phyloP scores from a whole-genome alignment of 2,113 vertebrate genomes.

The Phoxinus phoxinus region DNA sequence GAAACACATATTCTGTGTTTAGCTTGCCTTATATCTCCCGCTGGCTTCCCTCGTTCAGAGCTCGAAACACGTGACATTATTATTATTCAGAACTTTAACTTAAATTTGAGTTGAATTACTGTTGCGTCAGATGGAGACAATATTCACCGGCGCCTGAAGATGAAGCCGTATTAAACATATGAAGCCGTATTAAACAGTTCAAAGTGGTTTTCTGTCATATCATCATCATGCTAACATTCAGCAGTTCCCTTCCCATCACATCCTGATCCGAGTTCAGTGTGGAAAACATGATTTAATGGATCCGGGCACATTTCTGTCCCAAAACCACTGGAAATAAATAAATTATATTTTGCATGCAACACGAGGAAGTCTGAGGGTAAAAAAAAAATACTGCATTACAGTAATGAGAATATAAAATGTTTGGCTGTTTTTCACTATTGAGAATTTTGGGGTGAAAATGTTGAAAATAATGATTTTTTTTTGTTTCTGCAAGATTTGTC shows the following conservation, averaged over 20 bases:
- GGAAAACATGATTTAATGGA: background rate
- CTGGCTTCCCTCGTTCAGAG: background rate
- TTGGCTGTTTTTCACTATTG: too few species aligned
- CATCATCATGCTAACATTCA: too few species aligned
- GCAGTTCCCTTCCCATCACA: background rate
- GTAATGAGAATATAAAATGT: background rate
- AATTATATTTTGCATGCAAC: background rate
- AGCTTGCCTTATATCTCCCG: slow-evolving; percentile 18
- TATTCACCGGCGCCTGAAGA: too few species aligned
- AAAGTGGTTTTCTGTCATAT: background rate
- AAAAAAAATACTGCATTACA: background rate
- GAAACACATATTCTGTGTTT: slow-evolving; percentile 60
- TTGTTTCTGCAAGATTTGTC: too few species aligned
- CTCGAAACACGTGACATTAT: too few species aligned
- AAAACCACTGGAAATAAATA: background rate
- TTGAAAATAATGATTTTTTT: background rate
- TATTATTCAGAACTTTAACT: too few species aligned
- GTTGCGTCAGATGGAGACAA: too few species aligned
- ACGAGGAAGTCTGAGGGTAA: too few species aligned
- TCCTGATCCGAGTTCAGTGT: background rate
- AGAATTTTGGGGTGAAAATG: background rate
- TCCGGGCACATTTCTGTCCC: background rate
- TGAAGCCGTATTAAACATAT: too few species aligned
- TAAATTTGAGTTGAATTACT: too few species aligned
- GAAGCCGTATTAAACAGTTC: too few species aligned